A percentile compares a stretch with the other conserved stretches of the same genome.
Evolutionary conservation across 2,888 invertebrate genomes (phyloP).

Genomic region (Rhabditoides inermis): DNA sequence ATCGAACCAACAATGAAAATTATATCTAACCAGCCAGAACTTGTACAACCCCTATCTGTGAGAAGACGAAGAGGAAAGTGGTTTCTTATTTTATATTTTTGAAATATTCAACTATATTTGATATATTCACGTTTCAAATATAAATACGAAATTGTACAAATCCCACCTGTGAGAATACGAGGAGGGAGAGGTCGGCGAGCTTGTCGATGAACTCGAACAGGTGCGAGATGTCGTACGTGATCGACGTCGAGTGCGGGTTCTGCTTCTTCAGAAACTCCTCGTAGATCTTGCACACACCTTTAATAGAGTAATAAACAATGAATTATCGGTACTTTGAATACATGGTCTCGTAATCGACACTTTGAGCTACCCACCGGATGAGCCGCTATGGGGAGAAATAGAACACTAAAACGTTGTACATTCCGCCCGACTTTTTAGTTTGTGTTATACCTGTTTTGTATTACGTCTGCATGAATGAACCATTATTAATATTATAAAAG

Average conservation of each 20-base stretch:
- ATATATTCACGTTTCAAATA: background rate
- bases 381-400: too few relatives aligned
- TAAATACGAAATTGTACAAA: background rate
- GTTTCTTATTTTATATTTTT: background rate
- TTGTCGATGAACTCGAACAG: slow-evolving; percentile 96
- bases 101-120: background rate
- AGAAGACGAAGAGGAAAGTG: background rate
- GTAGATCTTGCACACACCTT: slow-evolving; percentile 90
- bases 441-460: background rate
- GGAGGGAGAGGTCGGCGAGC: slow-evolving; percentile 83
- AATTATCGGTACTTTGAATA: background rate
- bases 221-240: slow-evolving; percentile 89
- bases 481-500: background rate
- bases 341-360: background rate
- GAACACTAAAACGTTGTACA: background rate
- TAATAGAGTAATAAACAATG: slow-evolving; percentile 12
- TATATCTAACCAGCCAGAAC: background rate
- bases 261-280: slow-evolving; percentile 92
- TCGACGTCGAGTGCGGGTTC: slow-evolving; percentile 88
- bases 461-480: background rate
- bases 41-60: background rate
- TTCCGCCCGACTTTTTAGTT: too few relatives aligned
- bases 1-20: background rate
- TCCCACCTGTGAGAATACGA: slow-evolving; percentile 62
- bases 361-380: too few relatives aligned